These are phyloP conservation scores for Schizotus pectinicornis DNA, from an alignment of 2,888 invertebrate species.

Conservation along the genomic window DNA sequence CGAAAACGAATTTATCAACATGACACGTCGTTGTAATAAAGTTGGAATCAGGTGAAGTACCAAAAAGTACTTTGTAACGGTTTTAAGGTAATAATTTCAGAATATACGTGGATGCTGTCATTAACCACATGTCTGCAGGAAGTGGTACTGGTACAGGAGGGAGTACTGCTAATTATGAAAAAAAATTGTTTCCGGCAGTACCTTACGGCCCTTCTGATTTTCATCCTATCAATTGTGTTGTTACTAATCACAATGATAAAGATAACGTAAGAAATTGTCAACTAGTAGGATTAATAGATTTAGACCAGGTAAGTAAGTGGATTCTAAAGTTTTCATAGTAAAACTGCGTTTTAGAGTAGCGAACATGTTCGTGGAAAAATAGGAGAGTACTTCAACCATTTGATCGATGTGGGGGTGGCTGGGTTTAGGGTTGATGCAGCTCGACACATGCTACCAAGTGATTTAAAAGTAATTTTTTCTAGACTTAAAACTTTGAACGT, in stretches of 20 bases:
- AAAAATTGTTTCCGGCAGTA: constrained; percentile 6
- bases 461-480: constrained; percentile 61
- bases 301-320: constrained; percentile 6
- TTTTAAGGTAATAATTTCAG: background rate
- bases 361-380: constrained; percentile 69
- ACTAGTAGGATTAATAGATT: constrained; percentile 5
- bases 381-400: constrained; percentile 68
- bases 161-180: constrained; percentile 3
- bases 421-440: constrained; percentile 64
- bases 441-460: constrained; percentile 63
- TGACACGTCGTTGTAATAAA: background rate
- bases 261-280: constrained; percentile 1
- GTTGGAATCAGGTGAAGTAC: background rate
- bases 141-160: constrained; percentile 2
- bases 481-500: constrained; percentile 66
- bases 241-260: constrained; percentile 3
- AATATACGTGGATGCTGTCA: constrained; percentile 3
- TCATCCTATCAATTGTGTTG: constrained; percentile 4
- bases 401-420: constrained; percentile 65
- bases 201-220: constrained; percentile 4
- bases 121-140: constrained; percentile 4
- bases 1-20: background rate
- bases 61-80: no score
- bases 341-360: background rate
- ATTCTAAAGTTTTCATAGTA: background rate